Evolutionary conservation across 2,797 vertebrate genomes (phyloP), one percentile per base, ranked within the genome.

Genomic region (Channa striata): DNA sequence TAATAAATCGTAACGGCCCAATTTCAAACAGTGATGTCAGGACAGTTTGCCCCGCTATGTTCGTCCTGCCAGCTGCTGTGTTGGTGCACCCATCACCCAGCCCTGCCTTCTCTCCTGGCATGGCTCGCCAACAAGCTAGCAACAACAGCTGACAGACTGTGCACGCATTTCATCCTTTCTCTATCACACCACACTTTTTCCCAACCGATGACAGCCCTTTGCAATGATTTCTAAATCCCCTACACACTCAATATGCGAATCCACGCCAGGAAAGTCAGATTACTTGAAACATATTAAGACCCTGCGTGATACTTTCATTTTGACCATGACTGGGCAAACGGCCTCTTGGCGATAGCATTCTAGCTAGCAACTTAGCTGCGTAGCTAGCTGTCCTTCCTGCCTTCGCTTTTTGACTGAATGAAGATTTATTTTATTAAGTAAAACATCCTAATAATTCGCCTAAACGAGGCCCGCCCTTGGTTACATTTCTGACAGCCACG

Each of bases 261-360:
- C 0, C 8, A 9, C 42, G 21, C 12, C 4, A 23, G 5, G 12
- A 58, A 52, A 60, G 12, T 47, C 12, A 40, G 11, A 21, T 9
- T 16, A 40, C 36, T n/a, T 1, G 0, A 19, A 2, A 48, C 34
- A 21, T 59, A 80, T 68, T 11, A 20, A 71, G 7, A 72, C 50
- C 20, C 30, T 76, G 1, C n/a, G 59, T 44, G 43, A 37, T 65
- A 80, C 72, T 90, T 90, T 90, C 78, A 87, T 87, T 92, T 90
- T 80, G 87, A 93, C 84, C 92, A 94, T 95, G 94, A 95, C 94
- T 93, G 92, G 89, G 93, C 93, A 95, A 70, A 89, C 87, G 93
- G 93, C 93, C 93, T 93, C 72, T 88, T 84, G 80, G 78, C 87
- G 83, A 76, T 90, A 93, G 86, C 89, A 59, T 69, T 58, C 17